Base-by-base conservation (phyloP, 2,113 vertebrate species). In the Antigone vipio region DNA sequence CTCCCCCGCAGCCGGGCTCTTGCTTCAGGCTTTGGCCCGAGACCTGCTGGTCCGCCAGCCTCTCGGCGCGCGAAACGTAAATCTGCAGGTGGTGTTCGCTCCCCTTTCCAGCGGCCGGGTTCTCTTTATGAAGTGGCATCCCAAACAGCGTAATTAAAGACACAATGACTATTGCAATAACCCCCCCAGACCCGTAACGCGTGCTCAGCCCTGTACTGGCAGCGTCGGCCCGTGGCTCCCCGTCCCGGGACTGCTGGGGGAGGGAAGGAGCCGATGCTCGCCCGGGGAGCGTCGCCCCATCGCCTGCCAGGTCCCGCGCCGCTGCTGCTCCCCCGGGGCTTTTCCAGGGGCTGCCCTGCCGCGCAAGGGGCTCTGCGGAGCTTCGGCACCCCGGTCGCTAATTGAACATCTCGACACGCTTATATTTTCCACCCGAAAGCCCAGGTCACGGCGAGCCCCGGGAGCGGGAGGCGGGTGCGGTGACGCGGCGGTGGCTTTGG, bases 281-380 rank as follows among this genome's bases (percentile, higher is more conserved):
- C n/a, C 16, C 13, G 2, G 40, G 45, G 14, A 40, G 14, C 0
- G 5, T 15, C 8, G 23, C 34, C 34, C 24, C 35, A 17, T 13
- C 17, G 0, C 38, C 15, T 6, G 27, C 14, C 49, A 0, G 2
- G 17, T 17, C 30, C 20, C 4, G 3, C 21, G 4, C 29, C 30
- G 4, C 9, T 2, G 5, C 16, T 35, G 40, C 9, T 24, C 11
- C 22, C 20, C 55, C 3, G 23, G 6, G 50, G 44, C 35, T 24
- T n/a, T 27, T 12, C 15, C 6, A 5, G 59, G 2, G 34, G 45
- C 45, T 21, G 23, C 23, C 7, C 0, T 0, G 30, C 69, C 38
- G 2, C 2, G 9, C 35, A 5, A 30, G 24, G 6, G 18, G 24
- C 18, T 59, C 44, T 71, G 30, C 38, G 13, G 26, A 26, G 27